Evolutionary conservation across 2,797 vertebrate species (phyloP), one percentile per base, ranked within the genome.

Genomic region (Enteromius radiatus): DNA sequence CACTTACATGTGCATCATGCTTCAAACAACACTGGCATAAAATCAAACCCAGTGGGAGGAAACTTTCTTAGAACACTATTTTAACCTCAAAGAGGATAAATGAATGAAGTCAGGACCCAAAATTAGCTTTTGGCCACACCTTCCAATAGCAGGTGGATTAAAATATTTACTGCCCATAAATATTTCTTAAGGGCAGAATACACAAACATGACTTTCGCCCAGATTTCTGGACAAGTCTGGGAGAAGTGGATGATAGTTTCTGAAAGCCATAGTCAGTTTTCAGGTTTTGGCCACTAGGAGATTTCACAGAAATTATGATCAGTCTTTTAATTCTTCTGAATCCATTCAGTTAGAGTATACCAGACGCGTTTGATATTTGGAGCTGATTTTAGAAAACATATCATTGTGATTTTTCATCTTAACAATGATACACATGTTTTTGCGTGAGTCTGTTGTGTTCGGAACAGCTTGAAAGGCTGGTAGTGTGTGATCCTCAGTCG

Each of bases 11-110:
- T 67, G 65, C n/a, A 68, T 59, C 28, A 74, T 36, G 69, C 31
- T 73, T 82, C 14, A 43, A 75, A 81, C 33, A 81, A 67, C 71
- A 82, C 41, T 73, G 79, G 61, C 33, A 65, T 65, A 65, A 31
- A 76, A 68, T 49, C 61, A 67, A 47, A 12, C 61, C 45, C 21
- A 67, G 80, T 28, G 23, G 17, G 33, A 23, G 59, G 19, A 56
- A 67, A 82, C 45, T n/a, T 23, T 76, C 61, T 54, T 33, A 82
- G 47, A 67, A 75, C 45, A 21, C 45, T 75, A 74, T 65, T 82
- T 67, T 65, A 74, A 74, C 43, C 80, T 38, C 59, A 41, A 36
- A 73, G 68, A 63, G 21, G 41, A 64, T 63, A 33, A 73, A 73
- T 63, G 21, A 81, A 49, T 63, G 15, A 36, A n/a, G 54, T 73